These are phyloP conservation scores for Pterocles burchelli DNA, from an alignment of 2,113 vertebrate genomes.

Conservation along the genomic window DNA sequence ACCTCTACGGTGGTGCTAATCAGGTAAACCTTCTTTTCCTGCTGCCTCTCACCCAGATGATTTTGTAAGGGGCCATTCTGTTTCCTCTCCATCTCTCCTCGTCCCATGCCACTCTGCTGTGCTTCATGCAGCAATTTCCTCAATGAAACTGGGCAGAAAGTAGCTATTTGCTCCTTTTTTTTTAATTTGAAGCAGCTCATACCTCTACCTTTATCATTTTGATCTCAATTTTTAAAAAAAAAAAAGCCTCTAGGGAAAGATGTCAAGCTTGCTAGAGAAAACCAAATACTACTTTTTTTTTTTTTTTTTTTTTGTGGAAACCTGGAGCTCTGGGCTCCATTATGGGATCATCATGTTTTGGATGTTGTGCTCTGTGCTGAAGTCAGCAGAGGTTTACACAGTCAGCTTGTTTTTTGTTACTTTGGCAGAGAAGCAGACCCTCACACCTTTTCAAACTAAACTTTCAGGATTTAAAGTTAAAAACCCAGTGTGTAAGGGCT, in stretches of 20 bases:
- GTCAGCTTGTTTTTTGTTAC: background rate
- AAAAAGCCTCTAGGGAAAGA: background rate
- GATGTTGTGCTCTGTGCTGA: background rate
- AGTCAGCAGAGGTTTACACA: background rate
- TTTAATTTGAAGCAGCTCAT: background rate
- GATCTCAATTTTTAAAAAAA: background rate
- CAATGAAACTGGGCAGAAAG: conserved; percentile 6
- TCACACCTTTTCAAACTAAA: background rate
- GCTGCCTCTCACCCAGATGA: background rate
- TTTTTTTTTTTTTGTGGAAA: background rate
- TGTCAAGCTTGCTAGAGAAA: background rate
- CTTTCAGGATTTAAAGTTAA: background rate
- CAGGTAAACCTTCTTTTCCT: background rate
- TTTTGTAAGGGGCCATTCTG: background rate
- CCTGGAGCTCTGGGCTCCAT: background rate
- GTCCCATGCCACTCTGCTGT: background rate
- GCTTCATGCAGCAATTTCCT: background rate
- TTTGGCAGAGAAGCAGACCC: background rate
- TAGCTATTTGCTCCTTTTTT: conserved; percentile 15
- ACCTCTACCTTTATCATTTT: background rate
- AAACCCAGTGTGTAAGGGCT: background rate
- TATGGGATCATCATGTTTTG: background rate
- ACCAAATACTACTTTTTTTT: background rate
- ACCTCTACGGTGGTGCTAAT: background rate
- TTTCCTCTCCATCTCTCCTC: background rate